Percentiles rank a stretch among this genome's conserved stretches.
These are phyloP conservation scores for Malurus splendens DNA, from an alignment of 2,797 vertebrate genomes.

Conservation along the genomic window DNA sequence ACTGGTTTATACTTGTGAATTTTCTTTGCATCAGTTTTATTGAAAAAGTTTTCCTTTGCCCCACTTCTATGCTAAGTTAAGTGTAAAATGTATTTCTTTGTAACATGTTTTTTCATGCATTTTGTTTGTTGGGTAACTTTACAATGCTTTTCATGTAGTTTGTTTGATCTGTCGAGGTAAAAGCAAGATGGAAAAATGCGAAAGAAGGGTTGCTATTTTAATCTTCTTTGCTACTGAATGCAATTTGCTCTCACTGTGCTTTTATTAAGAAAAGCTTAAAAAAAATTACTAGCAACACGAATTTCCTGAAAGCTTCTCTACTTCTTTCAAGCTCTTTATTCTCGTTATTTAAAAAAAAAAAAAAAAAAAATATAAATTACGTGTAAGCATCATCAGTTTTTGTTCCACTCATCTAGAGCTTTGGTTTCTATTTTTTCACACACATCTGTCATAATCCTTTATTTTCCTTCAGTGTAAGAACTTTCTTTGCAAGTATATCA, in stretches of 20 bases:
- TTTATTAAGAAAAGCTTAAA: conserved; percentile 23
- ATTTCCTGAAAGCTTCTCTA: neutral
- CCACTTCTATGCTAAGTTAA: neutral
- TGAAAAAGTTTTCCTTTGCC: neutral
- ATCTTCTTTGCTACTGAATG: conserved; percentile 17
- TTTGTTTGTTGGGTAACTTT: neutral
- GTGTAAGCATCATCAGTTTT: neutral
- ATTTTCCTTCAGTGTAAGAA: neutral
- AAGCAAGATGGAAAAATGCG: neutral
- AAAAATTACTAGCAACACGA: neutral
- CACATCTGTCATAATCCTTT: neutral
- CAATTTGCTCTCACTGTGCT: neutral
- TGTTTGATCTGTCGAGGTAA: conserved; percentile 38
- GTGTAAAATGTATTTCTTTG: neutral
- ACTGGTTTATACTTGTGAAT: neutral
- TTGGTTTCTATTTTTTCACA: neutral
- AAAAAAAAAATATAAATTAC: neutral
- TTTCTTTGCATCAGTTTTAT: neutral
- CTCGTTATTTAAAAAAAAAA: neutral
- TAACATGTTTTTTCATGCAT: conserved; percentile 6
- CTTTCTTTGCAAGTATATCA: neutral
- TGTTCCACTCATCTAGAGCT: neutral
- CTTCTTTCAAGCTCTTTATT: neutral
- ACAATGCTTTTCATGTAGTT: neutral
- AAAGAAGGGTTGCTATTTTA: conserved; percentile 27